Evolutionary conservation across 2,113 vertebrate species (phyloP).

Genomic region (Amazona guildingii): DNA sequence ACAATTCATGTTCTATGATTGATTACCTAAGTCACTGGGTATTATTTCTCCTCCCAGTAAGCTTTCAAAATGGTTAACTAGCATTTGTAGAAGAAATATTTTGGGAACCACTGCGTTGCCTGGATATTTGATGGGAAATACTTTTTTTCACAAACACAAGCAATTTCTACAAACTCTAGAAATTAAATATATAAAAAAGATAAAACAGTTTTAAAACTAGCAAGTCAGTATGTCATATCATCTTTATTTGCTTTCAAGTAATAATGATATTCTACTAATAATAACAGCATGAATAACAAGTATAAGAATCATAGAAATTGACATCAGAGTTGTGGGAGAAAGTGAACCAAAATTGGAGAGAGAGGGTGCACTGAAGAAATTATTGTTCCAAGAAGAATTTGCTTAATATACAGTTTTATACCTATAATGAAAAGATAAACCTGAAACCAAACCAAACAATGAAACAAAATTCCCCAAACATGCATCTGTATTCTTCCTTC

Average conservation of each 20-base stretch:
- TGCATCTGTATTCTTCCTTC: not conserved
- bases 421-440: not conserved
- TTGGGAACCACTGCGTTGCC: not conserved
- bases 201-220: not conserved
- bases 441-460: not conserved
- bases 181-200: not conserved
- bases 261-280: not conserved
- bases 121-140: not conserved
- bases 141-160: not conserved
- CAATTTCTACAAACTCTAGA: not conserved
- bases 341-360: not conserved
- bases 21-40: not conserved
- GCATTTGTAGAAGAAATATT: not conserved
- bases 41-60: not conserved
- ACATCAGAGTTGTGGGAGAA: not conserved
- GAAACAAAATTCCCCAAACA: not conserved
- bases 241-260: not conserved
- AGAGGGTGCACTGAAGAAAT: not conserved
- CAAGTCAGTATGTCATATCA: not conserved
- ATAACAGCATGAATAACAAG: not conserved
- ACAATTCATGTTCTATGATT: not conserved
- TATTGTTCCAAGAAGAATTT: not conserved
- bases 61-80: not conserved
- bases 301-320: not conserved
- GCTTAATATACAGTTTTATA: not conserved